Base-by-base conservation (phyloP, 2,113 vertebrate genomes). In the Cephalopholis sonnerati region DNA sequence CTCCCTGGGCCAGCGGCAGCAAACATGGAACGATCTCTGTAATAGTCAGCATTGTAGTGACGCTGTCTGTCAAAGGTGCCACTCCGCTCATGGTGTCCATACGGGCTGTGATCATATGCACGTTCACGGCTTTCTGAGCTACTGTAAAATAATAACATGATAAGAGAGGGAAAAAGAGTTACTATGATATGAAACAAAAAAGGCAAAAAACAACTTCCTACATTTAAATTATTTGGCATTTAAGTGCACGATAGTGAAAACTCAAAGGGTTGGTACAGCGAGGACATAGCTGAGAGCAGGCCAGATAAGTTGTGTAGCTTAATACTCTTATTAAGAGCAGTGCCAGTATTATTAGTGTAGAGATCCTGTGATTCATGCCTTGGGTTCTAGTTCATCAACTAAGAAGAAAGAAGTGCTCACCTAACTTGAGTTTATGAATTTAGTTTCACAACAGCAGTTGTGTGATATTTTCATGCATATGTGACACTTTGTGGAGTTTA, bases 41-140 rank as follows among this genome's bases (percentile, higher is more conserved):
- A 99, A 96, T 99, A 99, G 94, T 99, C 98, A 80, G 97, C 95
- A 91, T 98, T 98, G 92, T 99, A 99, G 96, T 99, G 98, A 91
- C 98, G 96, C 51, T 97, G 97, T 87, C 98, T 95, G 95, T 99
- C 98, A 91, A 99, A 99, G 88, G 96, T 92, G 93, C 97, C 96
- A 88, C 97, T 96, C 91, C 98, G 97, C 86, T 99, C 98, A 90
- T 99, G 98, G 95, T 99, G 98, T 98, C 98, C 97, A 93, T 99
- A 99, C 90, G 98, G 98, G 98, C 97, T 99, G 96, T 98, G 98
- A 94, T 99, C 98, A 92, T 99, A 99, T 89, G 97, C 96, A 95
- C 98, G 98, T 93, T 99, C 98, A 95, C 98, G 97, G 94, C 96
- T 98, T 94, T 99, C 98, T 95, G 98, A 97, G 96, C 97, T 97